A percentile compares a stretch with the other conserved stretches of the same genome.
phyloP scores from a whole-genome alignment of 2,888 invertebrate species.

The Pseudococcus longispinus region DNA sequence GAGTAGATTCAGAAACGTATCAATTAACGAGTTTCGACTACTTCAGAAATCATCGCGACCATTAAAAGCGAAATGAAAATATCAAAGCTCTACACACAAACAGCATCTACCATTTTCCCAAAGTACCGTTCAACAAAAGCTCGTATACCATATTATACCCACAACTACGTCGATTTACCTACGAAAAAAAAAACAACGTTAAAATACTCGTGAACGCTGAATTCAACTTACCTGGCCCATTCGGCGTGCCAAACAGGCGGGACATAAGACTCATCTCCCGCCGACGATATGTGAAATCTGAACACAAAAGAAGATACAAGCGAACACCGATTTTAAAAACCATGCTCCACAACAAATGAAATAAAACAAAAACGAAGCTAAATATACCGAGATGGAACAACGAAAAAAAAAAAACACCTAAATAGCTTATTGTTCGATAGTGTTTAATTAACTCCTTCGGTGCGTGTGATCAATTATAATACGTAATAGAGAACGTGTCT shows the following conservation, averaged over 20 bases:
- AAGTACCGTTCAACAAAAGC: not conserved
- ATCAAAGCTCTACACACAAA: not conserved
- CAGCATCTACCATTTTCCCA: not conserved
- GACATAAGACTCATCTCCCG: slow-evolving; percentile 60
- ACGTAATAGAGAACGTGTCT: not conserved
- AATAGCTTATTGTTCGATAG: not conserved
- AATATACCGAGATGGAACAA: not conserved
- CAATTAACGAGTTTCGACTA: slow-evolving; percentile 36
- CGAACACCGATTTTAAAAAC: slow-evolving; percentile 56
- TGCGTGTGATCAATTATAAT: slow-evolving; percentile 7
- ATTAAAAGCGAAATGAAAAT: not conserved
- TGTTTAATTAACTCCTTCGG: not conserved
- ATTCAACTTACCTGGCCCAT: slow-evolving; percentile 69
- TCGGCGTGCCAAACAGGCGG: slow-evolving; percentile 71
- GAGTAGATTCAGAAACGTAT: not conserved
- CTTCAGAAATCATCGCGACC: not conserved
- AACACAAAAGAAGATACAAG: slow-evolving; percentile 58
- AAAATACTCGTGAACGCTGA: slow-evolving; percentile 39
- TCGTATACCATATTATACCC: not conserved
- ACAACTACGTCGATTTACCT: not conserved
- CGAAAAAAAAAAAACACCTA: slow-evolving; percentile 29
- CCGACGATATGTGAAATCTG: slow-evolving; percentile 61
- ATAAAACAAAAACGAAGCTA: slow-evolving; percentile 44
- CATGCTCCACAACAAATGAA: slow-evolving; percentile 55
- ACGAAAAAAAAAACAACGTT: no score